phyloP scores from a whole-genome alignment of 1,140 invertebrate species.

The Meloidogyne hapla region DNA sequence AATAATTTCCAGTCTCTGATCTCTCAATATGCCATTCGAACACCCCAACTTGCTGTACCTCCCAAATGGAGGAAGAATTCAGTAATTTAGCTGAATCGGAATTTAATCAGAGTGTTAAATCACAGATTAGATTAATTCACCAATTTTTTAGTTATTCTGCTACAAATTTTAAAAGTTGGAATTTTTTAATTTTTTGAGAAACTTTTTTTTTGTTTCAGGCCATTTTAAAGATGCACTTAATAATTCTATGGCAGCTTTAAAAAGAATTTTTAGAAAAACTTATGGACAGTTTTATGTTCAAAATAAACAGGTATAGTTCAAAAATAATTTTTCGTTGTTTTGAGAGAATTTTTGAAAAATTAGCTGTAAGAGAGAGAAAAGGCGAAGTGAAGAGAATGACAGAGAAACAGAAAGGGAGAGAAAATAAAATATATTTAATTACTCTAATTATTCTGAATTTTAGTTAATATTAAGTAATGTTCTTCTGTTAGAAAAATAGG shows the following conservation, averaged over 20 bases:
- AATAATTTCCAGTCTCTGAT: neutral
- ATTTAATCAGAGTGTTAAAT: neutral
- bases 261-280: constrained; percentile 1
- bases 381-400: no score
- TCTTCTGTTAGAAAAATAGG: no score
- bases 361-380: no score
- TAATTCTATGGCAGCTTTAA: constrained; percentile 10
- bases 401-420: no score
- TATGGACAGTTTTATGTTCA: constrained; percentile 25
- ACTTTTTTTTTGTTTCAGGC: neutral
- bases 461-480: no score
- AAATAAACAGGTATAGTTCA: constrained; percentile 12
- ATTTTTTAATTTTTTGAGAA: neutral
- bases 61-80: constrained; percentile 16
- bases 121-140: neutral
- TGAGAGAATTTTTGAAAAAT: no score
- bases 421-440: no score
- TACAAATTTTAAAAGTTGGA: constrained; percentile 6
- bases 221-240: constrained; percentile 16
- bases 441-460: no score
- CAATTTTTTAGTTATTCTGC: constrained; percentile 14
- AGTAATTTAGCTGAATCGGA: constrained; percentile 9
- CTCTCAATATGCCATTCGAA: constrained; percentile 7
- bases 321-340: no score
- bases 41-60: constrained; percentile 7